Evolutionary conservation across 2,113 vertebrate species (phyloP), one percentile per base, ranked within the genome.

Genomic region (Orientallactaga bullata): DNA sequence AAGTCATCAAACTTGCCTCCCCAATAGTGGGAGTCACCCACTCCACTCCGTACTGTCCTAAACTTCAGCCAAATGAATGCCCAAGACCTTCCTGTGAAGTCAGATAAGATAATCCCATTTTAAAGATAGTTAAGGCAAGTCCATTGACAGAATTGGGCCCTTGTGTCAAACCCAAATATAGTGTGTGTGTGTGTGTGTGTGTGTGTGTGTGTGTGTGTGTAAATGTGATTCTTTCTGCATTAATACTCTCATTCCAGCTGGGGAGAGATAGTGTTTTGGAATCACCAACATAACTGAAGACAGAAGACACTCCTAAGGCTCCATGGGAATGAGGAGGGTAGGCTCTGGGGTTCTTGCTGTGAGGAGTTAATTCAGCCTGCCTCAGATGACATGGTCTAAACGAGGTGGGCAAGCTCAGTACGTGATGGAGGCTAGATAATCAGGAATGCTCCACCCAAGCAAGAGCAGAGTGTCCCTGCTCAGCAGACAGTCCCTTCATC

Each of bases 361-460:
- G 6, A 15, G 68, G 7, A 63, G 28, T 8, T 72, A 17, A 30
- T 39, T 47, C 32, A 9, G 15, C 60, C 12, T 17, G 9, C 51
- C 23, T 42, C 32, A 3, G 24, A n/a, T 1, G 0, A 6, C 3
- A 16, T 5, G 24, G 32, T 28, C 69, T 0, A 30, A 3, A 12
- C 13, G 32, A 4, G 13, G 51, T 30, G 26, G 5, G n/a, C 7
- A 35, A 28, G 42, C 3, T 17, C 15, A 24, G 23, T 7, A 5
- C 10, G 7, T 0, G 7, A 21, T 17, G 66, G 23, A 15, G 51
- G 73, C 3, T 3, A 51, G 23, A n/a, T 7, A 3, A 7, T 16
- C 30, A 4, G n/a, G 12, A 0, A 11, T 3, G 42, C 42, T 47
- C 42, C 42, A 47, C 42, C 42, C 42, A 47, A 5, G 8, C 20